phyloP scores from a whole-genome alignment of 2,888 invertebrate species.

The Eristalinus sepulchralis region DNA sequence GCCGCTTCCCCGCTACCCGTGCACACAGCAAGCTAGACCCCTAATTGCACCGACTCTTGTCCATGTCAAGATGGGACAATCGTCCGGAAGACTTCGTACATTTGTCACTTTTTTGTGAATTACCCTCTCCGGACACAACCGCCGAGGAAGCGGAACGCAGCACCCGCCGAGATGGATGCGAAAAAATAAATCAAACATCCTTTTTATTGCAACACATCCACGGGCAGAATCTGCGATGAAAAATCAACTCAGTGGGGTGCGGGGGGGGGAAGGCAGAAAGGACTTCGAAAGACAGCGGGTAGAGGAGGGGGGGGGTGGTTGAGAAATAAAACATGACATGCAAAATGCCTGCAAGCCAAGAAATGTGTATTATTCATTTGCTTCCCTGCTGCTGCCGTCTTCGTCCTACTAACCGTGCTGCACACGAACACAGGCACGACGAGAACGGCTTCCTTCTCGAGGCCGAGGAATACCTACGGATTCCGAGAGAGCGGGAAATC shows the following conservation, averaged over 20 bases:
- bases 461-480: background rate
- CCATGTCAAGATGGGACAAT: constrained; percentile 13
- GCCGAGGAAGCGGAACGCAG: background rate
- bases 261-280: background rate
- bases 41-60: constrained; percentile 34
- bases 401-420: too few species aligned
- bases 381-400: background rate
- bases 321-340: constrained; percentile 29
- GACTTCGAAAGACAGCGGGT: background rate
- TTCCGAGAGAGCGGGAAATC: constrained; percentile 5
- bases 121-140: constrained; percentile 23
- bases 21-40: constrained; percentile 5
- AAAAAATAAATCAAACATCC: constrained; percentile 46
- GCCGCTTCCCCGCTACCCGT: background rate
- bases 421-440: background rate
- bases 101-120: constrained; percentile 46
- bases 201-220: background rate
- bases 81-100: constrained; percentile 21
- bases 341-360: constrained; percentile 64
- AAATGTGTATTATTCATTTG: constrained; percentile 51
- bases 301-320: background rate
- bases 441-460: constrained; percentile 3
- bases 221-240: constrained; percentile 14
- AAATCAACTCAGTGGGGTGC: constrained; percentile 14
- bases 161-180: constrained; percentile 7